Evolutionary conservation across 2,113 vertebrate species (phyloP), one percentile per base, ranked within the genome.

Genomic region (Dromaius novaehollandiae): DNA sequence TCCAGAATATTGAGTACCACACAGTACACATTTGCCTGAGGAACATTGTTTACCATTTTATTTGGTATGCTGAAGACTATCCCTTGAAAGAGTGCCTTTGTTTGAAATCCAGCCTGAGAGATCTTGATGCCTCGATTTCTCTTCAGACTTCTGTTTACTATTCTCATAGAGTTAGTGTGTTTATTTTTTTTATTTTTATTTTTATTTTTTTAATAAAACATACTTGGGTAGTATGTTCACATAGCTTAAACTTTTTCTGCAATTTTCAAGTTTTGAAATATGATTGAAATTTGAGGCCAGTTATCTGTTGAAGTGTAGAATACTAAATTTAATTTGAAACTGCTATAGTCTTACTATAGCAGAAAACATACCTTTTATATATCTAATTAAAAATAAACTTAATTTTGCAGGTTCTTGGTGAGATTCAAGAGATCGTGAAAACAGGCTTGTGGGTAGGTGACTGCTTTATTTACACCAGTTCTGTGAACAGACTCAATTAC

Each of bases 391-490:
- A 19, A 26, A 32, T 1, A 5, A 51, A 36, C 9, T 26, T 74
- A 13, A 78, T 58, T 93, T 58, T 95, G 30, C 94, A 99, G 99
- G 99, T 99, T 96, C 99, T 99, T 82, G 99, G 99, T 97, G 99
- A 99, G 97, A 99, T 99, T 95, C 99, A 99, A 97, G 99, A 99
- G 97, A 99, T 99, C 82, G 99, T 99, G 76, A 99, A 99, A 98
- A 99, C 99, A 17, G 99, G 99, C 8, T 97, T 99, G 69, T 99
- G 99, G 99, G 99, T 99, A 3, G 99, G 99, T 5, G 99, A 99
- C 95, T 99, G 99, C 96, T 99, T 99, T 96, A 99, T 99, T 98
- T 99, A 99, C 97, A 99, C 99, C 95, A 99, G 99, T 98, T 99
- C 99, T 90, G 99, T 99, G 89, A 99, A 99, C 98, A 98, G 99